Evolutionary conservation across 2,888 invertebrate genomes (phyloP), one percentile per base, ranked within the genome.

Genomic region (Drosophila hawaiiensis): DNA sequence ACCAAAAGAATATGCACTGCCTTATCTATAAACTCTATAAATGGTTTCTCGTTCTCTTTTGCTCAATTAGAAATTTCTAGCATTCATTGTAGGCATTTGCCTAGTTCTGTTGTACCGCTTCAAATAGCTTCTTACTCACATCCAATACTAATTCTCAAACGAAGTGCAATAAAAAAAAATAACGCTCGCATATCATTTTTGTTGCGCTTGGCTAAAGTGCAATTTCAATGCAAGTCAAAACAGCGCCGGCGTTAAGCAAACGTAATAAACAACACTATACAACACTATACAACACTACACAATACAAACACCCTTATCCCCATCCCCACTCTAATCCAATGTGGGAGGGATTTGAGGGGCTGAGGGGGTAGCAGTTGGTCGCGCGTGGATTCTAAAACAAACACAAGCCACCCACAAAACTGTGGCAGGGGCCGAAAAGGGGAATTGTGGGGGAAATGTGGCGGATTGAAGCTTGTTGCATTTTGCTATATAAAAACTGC

Each of bases 351-450:
- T 29, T 19, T 12, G 47, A 14, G 35, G 31, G 25, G 37, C 19
- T 31, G 4, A 6, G 4, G 9, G 55, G 37, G 19, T 14, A 12
- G 39, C 52, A 75, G 56, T 69, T 68, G 71, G 65, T 69, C 64
- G 76, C 84, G 69, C 82, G 88, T 89, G 88, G 90, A 79, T 52
- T 58, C 60, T 74, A 84, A 84, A 84, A 59, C 62, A 84, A 84
- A 89, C 76, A 89, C 62, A 73, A 65, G 55, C 73, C 84, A 78
- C 76, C 87, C 87, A 71, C 84, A 67, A 47, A 69, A 33, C 10
- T 49, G 29, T 47, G 54, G 22, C n/a, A 50, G 6, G 2, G 33
- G 14, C 54, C 55, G 56, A 52, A 54, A 55, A 6, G 22, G 43
- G 33, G 35, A 6, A 41, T 3, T 12, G 35, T 12, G 39, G 50